phyloP scores from a whole-genome alignment of 1,140 invertebrate genomes.

The Drosophila melanica region DNA sequence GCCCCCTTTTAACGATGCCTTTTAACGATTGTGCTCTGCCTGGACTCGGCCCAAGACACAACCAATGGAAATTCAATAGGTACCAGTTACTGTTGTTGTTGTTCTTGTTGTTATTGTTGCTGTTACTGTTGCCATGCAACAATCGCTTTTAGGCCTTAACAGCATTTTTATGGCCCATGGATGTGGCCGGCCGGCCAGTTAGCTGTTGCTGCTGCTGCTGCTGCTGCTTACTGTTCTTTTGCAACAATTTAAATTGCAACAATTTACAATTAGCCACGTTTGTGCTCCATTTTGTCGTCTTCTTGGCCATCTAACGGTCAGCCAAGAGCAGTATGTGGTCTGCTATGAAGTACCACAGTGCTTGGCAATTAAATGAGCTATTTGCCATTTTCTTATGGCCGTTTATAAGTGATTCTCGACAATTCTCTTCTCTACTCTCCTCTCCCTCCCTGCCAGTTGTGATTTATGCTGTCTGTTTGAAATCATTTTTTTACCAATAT shows the following conservation, averaged over 20 bases:
- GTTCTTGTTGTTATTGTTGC: background rate
- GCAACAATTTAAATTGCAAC: slow-evolving; percentile 80
- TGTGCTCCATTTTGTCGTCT: slow-evolving; percentile 75
- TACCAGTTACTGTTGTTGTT: slow-evolving; percentile 17
- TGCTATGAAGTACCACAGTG: slow-evolving; percentile 31
- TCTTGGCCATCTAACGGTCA: slow-evolving; percentile 66
- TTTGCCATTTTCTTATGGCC: slow-evolving; percentile 35
- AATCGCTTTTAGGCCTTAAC: slow-evolving; percentile 63
- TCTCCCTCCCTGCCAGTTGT: background rate
- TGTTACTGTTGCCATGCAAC: slow-evolving; percentile 19
- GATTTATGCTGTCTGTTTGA: background rate
- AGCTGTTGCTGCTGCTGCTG: slow-evolving; percentile 17
- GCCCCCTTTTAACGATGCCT: slow-evolving; percentile 66
- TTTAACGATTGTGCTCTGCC: slow-evolving; percentile 57
- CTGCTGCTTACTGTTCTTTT: slow-evolving; percentile 58
- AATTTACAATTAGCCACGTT: slow-evolving; percentile 82
- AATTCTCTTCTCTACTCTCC: background rate
- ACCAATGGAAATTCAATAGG: slow-evolving; percentile 52
- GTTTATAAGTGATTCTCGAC: background rate
- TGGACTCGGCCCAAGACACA: slow-evolving; percentile 17
- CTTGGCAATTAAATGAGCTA: slow-evolving; percentile 72
- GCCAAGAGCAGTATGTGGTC: slow-evolving; percentile 58
- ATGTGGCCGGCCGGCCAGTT: slow-evolving; percentile 34
- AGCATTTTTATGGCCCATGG: slow-evolving; percentile 53
- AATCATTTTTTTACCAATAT: slow-evolving; percentile 14